These are phyloP conservation scores for Limnothrissa miodon DNA, from an alignment of 2,113 vertebrate genomes.

Conservation along the genomic window DNA sequence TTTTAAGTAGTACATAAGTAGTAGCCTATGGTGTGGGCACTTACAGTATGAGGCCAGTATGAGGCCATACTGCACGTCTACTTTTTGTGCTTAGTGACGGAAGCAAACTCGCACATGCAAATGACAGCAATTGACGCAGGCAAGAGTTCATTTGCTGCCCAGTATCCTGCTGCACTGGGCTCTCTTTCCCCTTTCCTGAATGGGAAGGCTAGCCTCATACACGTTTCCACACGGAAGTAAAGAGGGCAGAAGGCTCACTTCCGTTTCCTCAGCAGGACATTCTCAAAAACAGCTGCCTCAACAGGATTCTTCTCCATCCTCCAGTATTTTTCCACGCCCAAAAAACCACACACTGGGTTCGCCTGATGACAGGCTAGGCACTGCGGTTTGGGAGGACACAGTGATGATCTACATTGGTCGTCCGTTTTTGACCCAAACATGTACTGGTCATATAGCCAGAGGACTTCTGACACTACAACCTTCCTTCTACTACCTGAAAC, in stretches of 20 bases:
- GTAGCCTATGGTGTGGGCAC: not conserved
- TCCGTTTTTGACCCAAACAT: not conserved
- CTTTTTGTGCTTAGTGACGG: not conserved
- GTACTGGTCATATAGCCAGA: not conserved
- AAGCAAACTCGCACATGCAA: slow-evolving; percentile 4
- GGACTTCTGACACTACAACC: not conserved
- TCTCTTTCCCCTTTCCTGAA: slow-evolving; percentile 41
- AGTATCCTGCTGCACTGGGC: slow-evolving; percentile 52
- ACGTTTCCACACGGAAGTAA: slow-evolving; percentile 42
- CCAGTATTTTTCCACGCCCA: slow-evolving; percentile 15
- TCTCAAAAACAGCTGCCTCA: slow-evolving; percentile 10
- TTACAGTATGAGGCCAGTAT: not conserved
- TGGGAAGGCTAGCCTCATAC: slow-evolving; percentile 27
- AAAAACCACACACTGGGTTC: not conserved
- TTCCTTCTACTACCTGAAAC: not conserved
- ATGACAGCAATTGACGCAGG: not conserved
- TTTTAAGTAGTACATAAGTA: not conserved
- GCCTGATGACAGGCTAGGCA: slow-evolving; percentile 4
- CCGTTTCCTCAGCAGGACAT: slow-evolving; percentile 19
- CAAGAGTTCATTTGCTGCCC: not conserved
- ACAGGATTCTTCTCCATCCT: slow-evolving; percentile 4
- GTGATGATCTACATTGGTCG: not conserved
- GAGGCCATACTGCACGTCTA: not conserved
- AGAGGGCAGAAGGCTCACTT: slow-evolving; percentile 32
- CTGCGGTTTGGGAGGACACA: slow-evolving; percentile 7